Conservation (phyloP, 1,140 invertebrate species). For the Acromyrmex echinatior region DNA sequence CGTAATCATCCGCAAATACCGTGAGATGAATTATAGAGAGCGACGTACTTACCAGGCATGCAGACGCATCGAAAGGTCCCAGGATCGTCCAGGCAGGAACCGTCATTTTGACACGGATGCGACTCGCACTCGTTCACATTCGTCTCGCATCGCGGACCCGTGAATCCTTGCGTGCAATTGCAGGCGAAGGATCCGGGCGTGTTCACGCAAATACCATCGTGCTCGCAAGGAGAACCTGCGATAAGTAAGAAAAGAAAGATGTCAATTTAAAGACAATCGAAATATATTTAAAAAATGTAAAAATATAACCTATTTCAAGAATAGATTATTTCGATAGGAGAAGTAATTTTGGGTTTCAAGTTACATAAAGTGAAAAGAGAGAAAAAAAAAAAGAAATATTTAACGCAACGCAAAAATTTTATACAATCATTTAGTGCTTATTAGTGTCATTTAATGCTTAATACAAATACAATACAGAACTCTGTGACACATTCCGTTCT, state of each 20-base stretch:
- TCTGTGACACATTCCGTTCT: not conserved
- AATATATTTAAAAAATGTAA: not conserved
- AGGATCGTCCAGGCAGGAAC: conserved; percentile 97
- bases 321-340: not conserved
- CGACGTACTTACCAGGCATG: conserved; percentile 94
- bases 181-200: conserved; percentile 97
- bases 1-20: conserved; percentile 11
- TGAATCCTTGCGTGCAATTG: conserved; percentile 97
- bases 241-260: conserved; percentile 65
- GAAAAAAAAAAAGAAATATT: not conserved
- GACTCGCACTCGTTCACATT: conserved; percentile 98
- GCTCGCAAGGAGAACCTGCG: conserved; percentile 95
- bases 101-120: conserved; percentile 97
- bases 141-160: conserved; percentile 95
- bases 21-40: conserved; percentile 20
- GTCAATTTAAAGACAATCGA: not conserved
- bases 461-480: conserved; percentile 24
- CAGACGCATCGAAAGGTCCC: conserved; percentile 98
- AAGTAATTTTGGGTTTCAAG: not conserved
- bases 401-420: not conserved
- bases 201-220: conserved; percentile 97
- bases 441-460: not conserved
- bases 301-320: not conserved
- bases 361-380: not conserved
- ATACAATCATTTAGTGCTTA: too few relatives aligned